Percentiles rank a stretch among this genome's conserved stretches.
These are phyloP conservation scores for Eupithecia centaureata DNA, from an alignment of 2,888 invertebrate species.

Conservation along the genomic window DNA sequence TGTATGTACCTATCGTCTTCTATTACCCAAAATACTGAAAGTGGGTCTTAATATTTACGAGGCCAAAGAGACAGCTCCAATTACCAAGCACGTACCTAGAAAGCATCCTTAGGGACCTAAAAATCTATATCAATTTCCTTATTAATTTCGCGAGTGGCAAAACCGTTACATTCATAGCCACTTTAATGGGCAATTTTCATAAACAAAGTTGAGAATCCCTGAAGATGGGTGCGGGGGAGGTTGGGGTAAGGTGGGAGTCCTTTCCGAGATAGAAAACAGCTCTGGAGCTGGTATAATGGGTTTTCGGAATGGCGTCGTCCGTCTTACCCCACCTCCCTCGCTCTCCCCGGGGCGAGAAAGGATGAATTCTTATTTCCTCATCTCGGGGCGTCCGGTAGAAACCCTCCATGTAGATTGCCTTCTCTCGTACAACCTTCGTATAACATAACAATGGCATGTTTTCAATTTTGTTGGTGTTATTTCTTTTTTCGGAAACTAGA, in stretches of 20 bases:
- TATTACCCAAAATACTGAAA: constrained; percentile 5
- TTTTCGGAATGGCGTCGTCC: constrained; percentile 89
- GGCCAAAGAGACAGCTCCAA: constrained; percentile 27
- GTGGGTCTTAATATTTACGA: constrained; percentile 22
- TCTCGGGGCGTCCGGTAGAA: constrained; percentile 80
- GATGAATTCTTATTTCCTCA: constrained; percentile 85
- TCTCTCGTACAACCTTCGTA: constrained; percentile 78
- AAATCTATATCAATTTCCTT: constrained; percentile 82
- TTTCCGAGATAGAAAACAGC: constrained; percentile 85
- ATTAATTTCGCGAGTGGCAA: constrained; percentile 82
- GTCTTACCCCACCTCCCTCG: constrained; percentile 80
- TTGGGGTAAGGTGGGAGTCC: constrained; percentile 67
- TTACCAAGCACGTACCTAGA: constrained; percentile 34
- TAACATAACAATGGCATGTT: constrained; percentile 83
- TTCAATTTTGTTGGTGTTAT: constrained; percentile 79
- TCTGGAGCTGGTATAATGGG: constrained; percentile 87
- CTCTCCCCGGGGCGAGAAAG: constrained; percentile 75
- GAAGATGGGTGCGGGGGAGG: constrained; percentile 60
- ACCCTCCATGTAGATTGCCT: constrained; percentile 83
- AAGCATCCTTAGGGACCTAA: constrained; percentile 56
- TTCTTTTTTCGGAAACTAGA: constrained; percentile 49
- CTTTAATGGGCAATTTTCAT: constrained; percentile 84
- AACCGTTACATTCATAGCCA: constrained; percentile 83
- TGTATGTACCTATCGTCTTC: too few relatives aligned
- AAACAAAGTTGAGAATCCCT: constrained; percentile 82